Evolutionary conservation across 2,888 invertebrate genomes (phyloP).

Genomic region (Athalia rosae): DNA sequence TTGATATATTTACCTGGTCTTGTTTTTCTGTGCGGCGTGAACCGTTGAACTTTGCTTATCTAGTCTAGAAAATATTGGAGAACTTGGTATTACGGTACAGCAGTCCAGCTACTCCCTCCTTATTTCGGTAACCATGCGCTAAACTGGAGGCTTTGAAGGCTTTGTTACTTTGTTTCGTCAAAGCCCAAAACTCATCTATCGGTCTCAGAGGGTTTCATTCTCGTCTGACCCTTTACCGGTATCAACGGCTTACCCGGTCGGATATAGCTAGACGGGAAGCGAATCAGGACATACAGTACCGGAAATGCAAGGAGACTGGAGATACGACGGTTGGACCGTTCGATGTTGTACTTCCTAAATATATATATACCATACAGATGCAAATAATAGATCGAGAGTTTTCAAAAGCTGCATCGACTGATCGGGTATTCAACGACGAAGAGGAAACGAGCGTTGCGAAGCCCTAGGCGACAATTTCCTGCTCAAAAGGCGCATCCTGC

Average conservation of each 20-base stretch:
- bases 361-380: conserved; percentile 15
- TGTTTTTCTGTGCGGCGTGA: conserved; percentile 18
- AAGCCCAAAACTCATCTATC: conserved; percentile 22
- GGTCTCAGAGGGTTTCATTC: conserved; percentile 3
- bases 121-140: conserved; percentile 4
- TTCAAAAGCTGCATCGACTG: conserved; percentile 38
- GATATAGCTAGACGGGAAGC: conserved; percentile 5
- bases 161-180: conserved; percentile 25
- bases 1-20: conserved; percentile 30
- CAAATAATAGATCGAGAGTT: conserved; percentile 39
- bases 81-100: conserved; percentile 11
- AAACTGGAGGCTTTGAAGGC: conserved; percentile 10
- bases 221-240: conserved; percentile 9
- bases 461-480: conserved; percentile 43
- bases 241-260: conserved; percentile 10
- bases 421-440: conserved; percentile 39
- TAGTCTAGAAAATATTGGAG: not conserved
- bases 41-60: conserved; percentile 15
- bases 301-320: conserved; percentile 27
- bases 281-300: conserved; percentile 9
- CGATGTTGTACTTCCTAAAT: conserved; percentile 27
- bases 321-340: conserved; percentile 13
- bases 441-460: conserved; percentile 42
- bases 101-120: conserved; percentile 2
- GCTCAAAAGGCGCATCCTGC: conserved; percentile 42